These are phyloP conservation scores for Cydia pomonella DNA, from an alignment of 1,140 invertebrate genomes.

Conservation along the genomic window DNA sequence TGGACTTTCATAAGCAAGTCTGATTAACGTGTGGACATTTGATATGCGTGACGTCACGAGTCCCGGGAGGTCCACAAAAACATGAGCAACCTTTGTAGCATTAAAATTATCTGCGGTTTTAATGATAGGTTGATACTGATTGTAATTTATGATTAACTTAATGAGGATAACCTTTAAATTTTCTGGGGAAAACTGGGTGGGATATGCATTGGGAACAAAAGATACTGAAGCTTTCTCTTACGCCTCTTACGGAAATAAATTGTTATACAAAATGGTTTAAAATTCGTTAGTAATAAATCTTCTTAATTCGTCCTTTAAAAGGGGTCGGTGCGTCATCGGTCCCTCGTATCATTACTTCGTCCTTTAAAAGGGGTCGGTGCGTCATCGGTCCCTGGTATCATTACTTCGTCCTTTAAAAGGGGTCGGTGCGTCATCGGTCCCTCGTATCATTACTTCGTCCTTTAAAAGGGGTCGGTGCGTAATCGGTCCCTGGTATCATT, in stretches of 20 bases:
- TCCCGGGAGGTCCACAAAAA: slow-evolving; percentile 20
- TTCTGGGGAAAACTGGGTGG: background rate
- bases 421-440: background rate
- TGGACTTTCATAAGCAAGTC: slow-evolving; percentile 9
- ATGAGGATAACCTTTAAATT: background rate
- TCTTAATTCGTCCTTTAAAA: background rate
- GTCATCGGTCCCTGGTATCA: background rate
- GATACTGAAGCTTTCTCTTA: background rate
- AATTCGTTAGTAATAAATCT: background rate
- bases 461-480: background rate
- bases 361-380: background rate
- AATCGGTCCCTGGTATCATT: background rate
- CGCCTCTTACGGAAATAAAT: background rate
- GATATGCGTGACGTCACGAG: slow-evolving; percentile 14
- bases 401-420: background rate
- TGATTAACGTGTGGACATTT: slow-evolving; percentile 10
- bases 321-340: background rate
- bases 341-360: no score
- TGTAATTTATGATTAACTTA: slow-evolving; percentile 10
- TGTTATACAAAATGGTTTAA: background rate
- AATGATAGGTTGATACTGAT: background rate
- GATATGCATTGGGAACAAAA: background rate
- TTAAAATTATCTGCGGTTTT: background rate
- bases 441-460: background rate
- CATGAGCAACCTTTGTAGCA: background rate